phyloP scores from a whole-genome alignment of 2,113 vertebrate genomes.

The Astatoreochromis straeleni region DNA sequence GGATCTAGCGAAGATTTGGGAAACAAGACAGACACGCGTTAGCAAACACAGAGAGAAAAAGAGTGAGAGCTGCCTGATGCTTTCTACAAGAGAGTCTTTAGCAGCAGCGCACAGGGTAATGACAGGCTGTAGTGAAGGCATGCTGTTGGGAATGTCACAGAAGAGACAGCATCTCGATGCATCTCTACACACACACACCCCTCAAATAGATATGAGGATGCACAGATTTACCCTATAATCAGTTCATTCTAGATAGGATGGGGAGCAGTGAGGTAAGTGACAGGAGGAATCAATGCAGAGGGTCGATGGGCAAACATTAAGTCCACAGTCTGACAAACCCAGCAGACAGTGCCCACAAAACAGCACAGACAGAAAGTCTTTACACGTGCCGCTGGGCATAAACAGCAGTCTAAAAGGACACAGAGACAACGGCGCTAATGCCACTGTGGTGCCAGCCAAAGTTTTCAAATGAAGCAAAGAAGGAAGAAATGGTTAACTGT shows the following conservation, averaged over 20 bases:
- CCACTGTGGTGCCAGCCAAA: not conserved
- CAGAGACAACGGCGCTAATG: not conserved
- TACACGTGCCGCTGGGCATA: not conserved
- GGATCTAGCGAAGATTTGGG: not conserved
- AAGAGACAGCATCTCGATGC: conserved; percentile 12
- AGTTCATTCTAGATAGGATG: not conserved
- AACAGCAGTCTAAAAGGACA: not conserved
- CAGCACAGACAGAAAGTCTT: not conserved
- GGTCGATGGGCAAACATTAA: conserved; percentile 56
- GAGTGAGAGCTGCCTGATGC: not conserved
- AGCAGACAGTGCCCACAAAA: conserved; percentile 23
- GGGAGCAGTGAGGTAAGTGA: conserved; percentile 32
- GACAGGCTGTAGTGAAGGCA: conserved; percentile 17
- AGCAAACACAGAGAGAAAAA: not conserved
- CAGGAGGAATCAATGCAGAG: conserved; percentile 41
- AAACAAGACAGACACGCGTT: not conserved
- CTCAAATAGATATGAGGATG: not conserved
- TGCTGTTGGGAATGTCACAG: conserved; percentile 28
- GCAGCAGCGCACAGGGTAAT: conserved; percentile 30
- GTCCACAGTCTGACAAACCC: conserved; percentile 38
- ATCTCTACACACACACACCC: not conserved
- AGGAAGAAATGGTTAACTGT: not conserved
- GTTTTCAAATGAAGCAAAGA: not conserved
- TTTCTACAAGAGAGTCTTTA: conserved; percentile 7
- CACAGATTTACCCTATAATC: conserved; percentile 13